Evolutionary conservation across 2,888 invertebrate genomes (phyloP).

Genomic region (Agrochola circellaris): DNA sequence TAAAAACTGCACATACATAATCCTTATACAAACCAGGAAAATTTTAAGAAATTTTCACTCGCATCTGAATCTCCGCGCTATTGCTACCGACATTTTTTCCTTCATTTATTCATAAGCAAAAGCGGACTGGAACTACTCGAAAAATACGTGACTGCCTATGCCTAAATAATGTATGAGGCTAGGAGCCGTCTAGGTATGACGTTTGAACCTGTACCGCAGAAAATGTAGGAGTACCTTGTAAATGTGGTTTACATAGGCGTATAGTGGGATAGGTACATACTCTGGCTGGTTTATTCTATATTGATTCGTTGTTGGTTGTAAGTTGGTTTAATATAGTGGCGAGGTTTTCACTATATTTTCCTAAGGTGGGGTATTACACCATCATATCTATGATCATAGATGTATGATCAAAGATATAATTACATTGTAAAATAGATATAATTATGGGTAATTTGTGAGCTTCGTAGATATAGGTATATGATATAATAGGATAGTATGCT

Average conservation of each 20-base stretch:
- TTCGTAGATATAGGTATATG: too few relatives aligned
- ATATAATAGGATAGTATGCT: too few relatives aligned
- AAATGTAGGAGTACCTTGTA: conserved; percentile 50
- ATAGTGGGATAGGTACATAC: background rate
- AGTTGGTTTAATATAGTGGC: too few relatives aligned
- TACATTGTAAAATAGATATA: too few relatives aligned
- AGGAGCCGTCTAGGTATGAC: conserved; percentile 73
- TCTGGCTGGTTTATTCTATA: conserved; percentile 13
- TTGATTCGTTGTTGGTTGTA: conserved; percentile 11
- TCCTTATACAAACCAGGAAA: conserved; percentile 38
- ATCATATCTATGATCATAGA: too few relatives aligned
- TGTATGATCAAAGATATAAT: too few relatives aligned
- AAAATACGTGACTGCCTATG: conserved; percentile 87
- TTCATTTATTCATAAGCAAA: conserved; percentile 88
- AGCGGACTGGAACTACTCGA: conserved; percentile 84
- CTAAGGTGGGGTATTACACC: too few relatives aligned
- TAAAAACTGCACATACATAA: conserved; percentile 10
- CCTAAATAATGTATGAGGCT: conserved; percentile 83
- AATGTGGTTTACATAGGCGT: conserved; percentile 44
- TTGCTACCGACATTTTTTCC: conserved; percentile 82
- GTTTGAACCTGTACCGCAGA: conserved; percentile 66
- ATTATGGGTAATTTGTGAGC: too few relatives aligned
- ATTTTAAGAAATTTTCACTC: conserved; percentile 69
- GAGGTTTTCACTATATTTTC: too few relatives aligned
- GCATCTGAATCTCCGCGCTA: conserved; percentile 77